phyloP scores from a whole-genome alignment of 1,140 invertebrate genomes.

The Anastrepha obliqua region DNA sequence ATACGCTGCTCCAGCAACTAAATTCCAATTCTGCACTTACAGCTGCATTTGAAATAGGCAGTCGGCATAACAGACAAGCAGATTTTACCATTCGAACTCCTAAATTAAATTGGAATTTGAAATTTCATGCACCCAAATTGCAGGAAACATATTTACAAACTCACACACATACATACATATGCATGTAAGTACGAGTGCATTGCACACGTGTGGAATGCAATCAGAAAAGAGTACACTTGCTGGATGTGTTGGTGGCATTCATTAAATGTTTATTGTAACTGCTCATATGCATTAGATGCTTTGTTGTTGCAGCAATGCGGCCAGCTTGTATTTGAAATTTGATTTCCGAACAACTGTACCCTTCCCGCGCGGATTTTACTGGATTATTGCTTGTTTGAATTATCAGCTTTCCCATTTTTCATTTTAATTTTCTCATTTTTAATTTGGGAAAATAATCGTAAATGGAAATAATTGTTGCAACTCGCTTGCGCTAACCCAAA shows the following conservation, averaged over 20 bases:
- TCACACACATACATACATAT: neutral
- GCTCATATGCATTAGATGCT: neutral
- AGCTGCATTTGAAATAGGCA: neutral
- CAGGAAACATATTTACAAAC: neutral
- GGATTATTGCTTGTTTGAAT: neutral
- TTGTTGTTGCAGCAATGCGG: neutral
- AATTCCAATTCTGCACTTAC: neutral
- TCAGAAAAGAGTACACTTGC: neutral
- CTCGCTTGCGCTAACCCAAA: constrained; percentile 9
- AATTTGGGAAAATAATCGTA: constrained; percentile 28
- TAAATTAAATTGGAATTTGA: constrained; percentile 25
- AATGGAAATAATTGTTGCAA: constrained; percentile 18
- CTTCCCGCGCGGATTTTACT: neutral
- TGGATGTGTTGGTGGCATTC: neutral
- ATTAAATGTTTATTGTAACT: constrained; percentile 4
- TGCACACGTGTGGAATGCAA: neutral
- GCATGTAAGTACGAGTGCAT: neutral
- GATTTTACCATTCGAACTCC: neutral
- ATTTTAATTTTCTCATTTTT: constrained; percentile 41
- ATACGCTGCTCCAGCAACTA: neutral
- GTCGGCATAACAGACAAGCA: neutral
- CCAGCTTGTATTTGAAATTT: constrained; percentile 17
- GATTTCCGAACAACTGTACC: constrained; percentile 16
- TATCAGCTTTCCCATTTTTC: neutral
- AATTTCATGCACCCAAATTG: constrained; percentile 40